Conservation (phyloP, 2,113 vertebrate species). For the Amazona vittata region DNA sequence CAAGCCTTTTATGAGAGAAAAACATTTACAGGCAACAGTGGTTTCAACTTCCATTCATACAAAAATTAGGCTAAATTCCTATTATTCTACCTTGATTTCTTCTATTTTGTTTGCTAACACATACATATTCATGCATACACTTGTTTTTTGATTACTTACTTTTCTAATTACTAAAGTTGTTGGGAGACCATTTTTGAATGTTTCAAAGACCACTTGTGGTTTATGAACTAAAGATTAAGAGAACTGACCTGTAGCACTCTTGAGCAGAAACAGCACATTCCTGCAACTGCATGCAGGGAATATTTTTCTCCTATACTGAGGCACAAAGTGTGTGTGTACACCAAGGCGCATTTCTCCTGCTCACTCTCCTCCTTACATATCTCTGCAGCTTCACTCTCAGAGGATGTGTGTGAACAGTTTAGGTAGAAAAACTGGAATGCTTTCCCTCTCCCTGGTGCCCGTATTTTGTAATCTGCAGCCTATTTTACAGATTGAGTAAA, state of each 20-base stretch:
- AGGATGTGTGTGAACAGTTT: neutral
- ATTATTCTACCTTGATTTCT: neutral
- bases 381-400: neutral
- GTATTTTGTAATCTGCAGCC: neutral
- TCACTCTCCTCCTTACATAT: neutral
- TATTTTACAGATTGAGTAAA: neutral
- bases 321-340: neutral
- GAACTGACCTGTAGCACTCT: neutral
- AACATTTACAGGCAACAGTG: neutral
- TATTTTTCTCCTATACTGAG: neutral
- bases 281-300: neutral
- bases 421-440: neutral
- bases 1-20: neutral
- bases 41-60: neutral
- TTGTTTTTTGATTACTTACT: neutral
- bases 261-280: neutral
- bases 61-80: neutral
- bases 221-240: neutral
- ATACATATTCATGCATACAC: neutral
- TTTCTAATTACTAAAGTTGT: neutral
- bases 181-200: neutral
- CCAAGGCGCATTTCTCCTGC: neutral
- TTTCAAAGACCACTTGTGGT: neutral
- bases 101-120: neutral
- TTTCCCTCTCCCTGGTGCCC: neutral